Evolutionary conservation across 2,113 vertebrate genomes (phyloP).

Genomic region (Pteronura brasiliensis): DNA sequence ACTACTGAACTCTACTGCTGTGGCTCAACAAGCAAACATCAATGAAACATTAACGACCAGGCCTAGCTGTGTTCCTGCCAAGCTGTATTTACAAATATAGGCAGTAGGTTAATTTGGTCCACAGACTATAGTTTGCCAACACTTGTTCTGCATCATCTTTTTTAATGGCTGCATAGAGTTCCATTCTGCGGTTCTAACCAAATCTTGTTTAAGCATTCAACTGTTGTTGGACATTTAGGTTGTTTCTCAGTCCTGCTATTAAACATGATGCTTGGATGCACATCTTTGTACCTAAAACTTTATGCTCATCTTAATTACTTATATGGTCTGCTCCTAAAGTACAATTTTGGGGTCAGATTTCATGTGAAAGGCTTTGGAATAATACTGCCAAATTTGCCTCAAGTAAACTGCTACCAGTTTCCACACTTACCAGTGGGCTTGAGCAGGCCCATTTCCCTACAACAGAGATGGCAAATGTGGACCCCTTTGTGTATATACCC

Average conservation of each 20-base stretch:
- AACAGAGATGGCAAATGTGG: not conserved
- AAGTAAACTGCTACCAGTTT: not conserved
- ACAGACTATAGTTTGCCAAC: not conserved
- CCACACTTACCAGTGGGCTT: not conserved
- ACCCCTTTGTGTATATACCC: not conserved
- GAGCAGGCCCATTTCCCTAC: not conserved
- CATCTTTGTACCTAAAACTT: not conserved
- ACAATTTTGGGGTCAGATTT: not conserved
- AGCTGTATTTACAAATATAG: not conserved
- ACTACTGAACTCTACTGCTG: not conserved
- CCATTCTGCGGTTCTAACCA: not conserved
- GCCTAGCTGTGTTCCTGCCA: not conserved
- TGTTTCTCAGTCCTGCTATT: not conserved
- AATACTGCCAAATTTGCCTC: not conserved
- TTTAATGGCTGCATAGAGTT: not conserved
- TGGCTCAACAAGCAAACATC: not conserved
- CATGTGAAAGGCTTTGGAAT: not conserved
- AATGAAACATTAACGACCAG: not conserved
- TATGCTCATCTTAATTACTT: not conserved
- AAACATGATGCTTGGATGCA: not conserved
- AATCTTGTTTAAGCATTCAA: not conserved
- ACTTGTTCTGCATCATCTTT: not conserved
- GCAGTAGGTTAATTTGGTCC: not conserved
- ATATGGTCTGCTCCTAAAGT: not conserved
- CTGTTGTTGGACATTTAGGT: not conserved